Evolutionary conservation across 2,888 invertebrate genomes (phyloP), one percentile per base, ranked within the genome.

Genomic region (Melolontha melolontha): DNA sequence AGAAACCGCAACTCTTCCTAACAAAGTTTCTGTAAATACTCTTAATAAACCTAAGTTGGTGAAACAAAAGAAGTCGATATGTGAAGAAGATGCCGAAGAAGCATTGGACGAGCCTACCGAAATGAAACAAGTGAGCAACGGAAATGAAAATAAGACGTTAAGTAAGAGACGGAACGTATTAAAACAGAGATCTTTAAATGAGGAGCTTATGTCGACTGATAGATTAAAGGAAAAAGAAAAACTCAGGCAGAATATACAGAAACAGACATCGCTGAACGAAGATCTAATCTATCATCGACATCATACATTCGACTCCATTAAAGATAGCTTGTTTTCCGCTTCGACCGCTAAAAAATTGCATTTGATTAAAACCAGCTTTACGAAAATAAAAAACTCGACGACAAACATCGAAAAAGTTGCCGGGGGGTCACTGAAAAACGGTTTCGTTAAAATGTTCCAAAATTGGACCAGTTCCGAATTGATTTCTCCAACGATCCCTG

Each of bases 141-240:
- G 66, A 12, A 66, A 42, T 12, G 66, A 69, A 42, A 55, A 49
- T 11, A 47, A 42, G 16, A 52, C 39, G 16, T 41, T 59, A 7
- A 44, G 55, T 47, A 69, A 75, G 27, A 85, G 87, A 74, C 88
- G 88, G 41, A 89, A 88, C 29, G 90, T 92, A 6, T 86, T 90
- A 71, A 93, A 96, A 79, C 95, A 96, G 81, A 91, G 93, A 72
- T 95, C 95, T 1, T 86, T 96, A 70, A 95, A 95, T 78, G 95
- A 95, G 80, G 95, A 95, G 79, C 84, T 95, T 11, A 94, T 95
- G 91, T 94, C 93, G 1, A 90, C 90, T n/a, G 95, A 94, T 76
- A 85, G 95, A 65, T 83, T 95, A 76, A 85, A 91, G 70, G 95
- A 95, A 80, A 95, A 94, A 77, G 94, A 95, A 79, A 87, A 88